phyloP scores from a whole-genome alignment of 2,888 invertebrate genomes.

The Callyntrura sp. region DNA sequence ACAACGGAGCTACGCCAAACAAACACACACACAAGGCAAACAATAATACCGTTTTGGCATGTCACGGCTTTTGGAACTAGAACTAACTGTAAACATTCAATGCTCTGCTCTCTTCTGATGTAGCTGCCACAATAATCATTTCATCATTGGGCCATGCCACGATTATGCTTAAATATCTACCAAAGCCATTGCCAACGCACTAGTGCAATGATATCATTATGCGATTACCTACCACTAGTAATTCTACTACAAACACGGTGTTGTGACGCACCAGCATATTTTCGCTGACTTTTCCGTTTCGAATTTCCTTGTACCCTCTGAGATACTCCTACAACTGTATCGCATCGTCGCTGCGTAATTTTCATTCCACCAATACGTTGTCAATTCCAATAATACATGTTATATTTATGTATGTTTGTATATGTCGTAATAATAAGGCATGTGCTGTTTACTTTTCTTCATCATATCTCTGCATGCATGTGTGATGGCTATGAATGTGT shows the following conservation, averaged over 20 bases:
- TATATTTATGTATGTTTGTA: not conserved
- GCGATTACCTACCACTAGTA: not conserved
- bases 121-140: not conserved
- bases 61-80: slow-evolving; percentile 60
- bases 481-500: not conserved
- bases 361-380: not conserved
- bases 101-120: not conserved
- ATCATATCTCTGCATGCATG: not conserved
- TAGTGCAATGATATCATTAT: not conserved
- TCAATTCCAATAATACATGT: not conserved
- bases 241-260: not conserved
- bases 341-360: not conserved
- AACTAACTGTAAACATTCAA: slow-evolving; percentile 56
- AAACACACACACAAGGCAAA: slow-evolving; percentile 33
- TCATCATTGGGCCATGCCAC: slow-evolving; percentile 28
- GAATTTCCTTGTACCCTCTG: slow-evolving; percentile 62
- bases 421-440: not conserved
- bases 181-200: slow-evolving; percentile 50
- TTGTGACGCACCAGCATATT: slow-evolving; percentile 6
- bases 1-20: not conserved
- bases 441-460: too few relatives aligned
- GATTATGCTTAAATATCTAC: not conserved
- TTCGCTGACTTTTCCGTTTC: slow-evolving; percentile 48
- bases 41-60: slow-evolving; percentile 58
- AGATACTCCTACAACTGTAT: slow-evolving; percentile 15